Evolutionary conservation across 2,888 invertebrate genomes (phyloP).

Genomic region (Ophion ellenae): DNA sequence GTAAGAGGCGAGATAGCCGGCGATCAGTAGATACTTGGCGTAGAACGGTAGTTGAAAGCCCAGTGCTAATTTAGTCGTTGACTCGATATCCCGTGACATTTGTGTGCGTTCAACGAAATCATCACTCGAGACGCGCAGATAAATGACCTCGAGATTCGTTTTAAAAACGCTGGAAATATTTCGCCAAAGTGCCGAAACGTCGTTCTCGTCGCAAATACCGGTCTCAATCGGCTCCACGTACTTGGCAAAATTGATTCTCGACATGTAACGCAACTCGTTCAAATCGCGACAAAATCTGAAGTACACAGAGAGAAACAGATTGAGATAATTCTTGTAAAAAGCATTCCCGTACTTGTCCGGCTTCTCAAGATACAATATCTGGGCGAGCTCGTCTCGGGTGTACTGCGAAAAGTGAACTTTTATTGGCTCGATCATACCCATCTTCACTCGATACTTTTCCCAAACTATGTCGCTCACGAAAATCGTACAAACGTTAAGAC

Average conservation of each 20-base stretch:
- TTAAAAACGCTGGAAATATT: slow-evolving; percentile 91
- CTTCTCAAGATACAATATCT: slow-evolving; percentile 83
- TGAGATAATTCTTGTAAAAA: slow-evolving; percentile 92
- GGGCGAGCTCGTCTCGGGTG: slow-evolving; percentile 88
- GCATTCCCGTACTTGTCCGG: slow-evolving; percentile 83
- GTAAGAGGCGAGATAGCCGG: slow-evolving; percentile 96
- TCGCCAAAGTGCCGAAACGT: slow-evolving; percentile 91
- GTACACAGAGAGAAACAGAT: slow-evolving; percentile 93
- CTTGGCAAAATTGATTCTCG: slow-evolving; percentile 89
- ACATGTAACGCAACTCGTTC: slow-evolving; percentile 92
- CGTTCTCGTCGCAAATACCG: slow-evolving; percentile 87
- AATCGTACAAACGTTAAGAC: slow-evolving; percentile 89
- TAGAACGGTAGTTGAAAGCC: slow-evolving; percentile 94
- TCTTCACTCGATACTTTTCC: slow-evolving; percentile 91
- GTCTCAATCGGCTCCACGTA: slow-evolving; percentile 92
- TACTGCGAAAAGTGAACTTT: slow-evolving; percentile 93
- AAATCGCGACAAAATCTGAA: slow-evolving; percentile 93
- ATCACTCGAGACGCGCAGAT: slow-evolving; percentile 86
- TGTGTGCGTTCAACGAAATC: slow-evolving; percentile 74
- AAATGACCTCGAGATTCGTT: slow-evolving; percentile 90
- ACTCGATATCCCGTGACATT: slow-evolving; percentile 78
- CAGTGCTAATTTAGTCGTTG: slow-evolving; percentile 78
- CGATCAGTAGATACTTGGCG: slow-evolving; percentile 94
- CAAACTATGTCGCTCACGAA: slow-evolving; percentile 91
- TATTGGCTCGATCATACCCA: slow-evolving; percentile 89